Evolutionary conservation across 2,888 invertebrate species (phyloP).

Genomic region (Trichopria drosophilae): DNA sequence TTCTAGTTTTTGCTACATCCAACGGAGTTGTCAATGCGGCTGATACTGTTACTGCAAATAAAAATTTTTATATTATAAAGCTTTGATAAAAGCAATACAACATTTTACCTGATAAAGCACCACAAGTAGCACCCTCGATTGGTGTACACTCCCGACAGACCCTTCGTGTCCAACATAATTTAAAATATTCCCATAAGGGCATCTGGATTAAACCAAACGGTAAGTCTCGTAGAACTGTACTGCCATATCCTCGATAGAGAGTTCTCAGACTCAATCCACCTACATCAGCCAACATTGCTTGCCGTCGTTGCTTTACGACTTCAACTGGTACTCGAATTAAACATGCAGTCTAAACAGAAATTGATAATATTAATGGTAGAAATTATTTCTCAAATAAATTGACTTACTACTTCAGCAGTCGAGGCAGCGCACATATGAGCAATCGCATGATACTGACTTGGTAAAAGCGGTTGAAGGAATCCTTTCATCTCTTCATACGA

Average conservation of each 20-base stretch:
- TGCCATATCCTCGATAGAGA: constrained; percentile 76
- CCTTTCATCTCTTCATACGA: constrained; percentile 83
- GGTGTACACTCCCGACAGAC: constrained; percentile 60
- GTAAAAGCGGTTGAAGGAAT: constrained; percentile 61
- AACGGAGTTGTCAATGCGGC: constrained; percentile 91
- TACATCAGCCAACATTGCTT: constrained; percentile 64
- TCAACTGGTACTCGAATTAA: constrained; percentile 92
- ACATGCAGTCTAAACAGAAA: constrained; percentile 74
- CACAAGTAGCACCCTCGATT: constrained; percentile 81
- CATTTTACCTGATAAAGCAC: constrained; percentile 75
- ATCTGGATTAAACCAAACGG: constrained; percentile 96
- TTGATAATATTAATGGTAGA: constrained; percentile 5
- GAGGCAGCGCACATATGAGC: constrained; percentile 85
- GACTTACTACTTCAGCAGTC: constrained; percentile 78
- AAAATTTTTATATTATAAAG: not conserved
- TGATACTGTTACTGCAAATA: constrained; percentile 70
- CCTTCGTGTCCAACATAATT: constrained; percentile 62
- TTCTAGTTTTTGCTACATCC: constrained; percentile 95
- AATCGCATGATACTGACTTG: constrained; percentile 65
- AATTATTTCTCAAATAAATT: constrained; percentile 6
- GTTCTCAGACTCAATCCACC: constrained; percentile 52
- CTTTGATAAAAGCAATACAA: constrained; percentile 5
- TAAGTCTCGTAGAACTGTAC: constrained; percentile 79
- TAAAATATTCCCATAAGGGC: constrained; percentile 92
- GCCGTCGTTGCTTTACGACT: constrained; percentile 92